Conservation (phyloP, 30 jellyfish, hydroid and myxozoan genomes). For the Aurelia sp. region DNA sequence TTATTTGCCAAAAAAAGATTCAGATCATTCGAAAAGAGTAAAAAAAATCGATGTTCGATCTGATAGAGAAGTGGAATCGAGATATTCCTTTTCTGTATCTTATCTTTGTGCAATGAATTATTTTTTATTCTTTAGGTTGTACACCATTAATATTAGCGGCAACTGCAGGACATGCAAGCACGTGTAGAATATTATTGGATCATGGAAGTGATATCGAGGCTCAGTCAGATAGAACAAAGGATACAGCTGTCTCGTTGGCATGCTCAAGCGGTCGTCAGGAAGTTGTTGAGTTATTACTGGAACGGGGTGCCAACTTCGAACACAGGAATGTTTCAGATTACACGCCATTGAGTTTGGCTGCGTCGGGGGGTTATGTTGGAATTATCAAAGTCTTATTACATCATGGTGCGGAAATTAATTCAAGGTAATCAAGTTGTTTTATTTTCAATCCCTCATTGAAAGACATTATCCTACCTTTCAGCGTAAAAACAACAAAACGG, state of each 20-base stretch:
- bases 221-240: conserved; percentile 99
- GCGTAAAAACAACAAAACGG: no score
- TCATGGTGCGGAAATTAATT: conserved; percentile 98
- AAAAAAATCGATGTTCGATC: no score
- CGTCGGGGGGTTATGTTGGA: conserved; percentile 98
- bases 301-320: conserved; percentile 86
- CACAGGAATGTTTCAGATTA: conserved; percentile 98
- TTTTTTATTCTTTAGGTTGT: conserved; percentile 73
- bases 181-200: conserved; percentile 93
- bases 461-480: background rate
- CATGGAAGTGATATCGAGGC: conserved; percentile 96
- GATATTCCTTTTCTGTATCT: no score
- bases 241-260: conserved; percentile 98
- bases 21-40: no score
- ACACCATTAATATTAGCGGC: conserved; percentile 98
- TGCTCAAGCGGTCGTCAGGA: conserved; percentile 99
- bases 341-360: conserved; percentile 99
- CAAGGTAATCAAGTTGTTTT: conserved; percentile 61
- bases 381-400: conserved; percentile 90
- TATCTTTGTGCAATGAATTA: background rate
- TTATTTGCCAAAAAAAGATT: no score
- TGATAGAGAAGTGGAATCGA: no score
- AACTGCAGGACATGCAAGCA: conserved; percentile 98
- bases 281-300: conserved; percentile 92
- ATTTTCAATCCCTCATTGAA: background rate